Base-by-base conservation (phyloP, 2,888 invertebrate genomes). In the Drosophila helvetica region DNA sequence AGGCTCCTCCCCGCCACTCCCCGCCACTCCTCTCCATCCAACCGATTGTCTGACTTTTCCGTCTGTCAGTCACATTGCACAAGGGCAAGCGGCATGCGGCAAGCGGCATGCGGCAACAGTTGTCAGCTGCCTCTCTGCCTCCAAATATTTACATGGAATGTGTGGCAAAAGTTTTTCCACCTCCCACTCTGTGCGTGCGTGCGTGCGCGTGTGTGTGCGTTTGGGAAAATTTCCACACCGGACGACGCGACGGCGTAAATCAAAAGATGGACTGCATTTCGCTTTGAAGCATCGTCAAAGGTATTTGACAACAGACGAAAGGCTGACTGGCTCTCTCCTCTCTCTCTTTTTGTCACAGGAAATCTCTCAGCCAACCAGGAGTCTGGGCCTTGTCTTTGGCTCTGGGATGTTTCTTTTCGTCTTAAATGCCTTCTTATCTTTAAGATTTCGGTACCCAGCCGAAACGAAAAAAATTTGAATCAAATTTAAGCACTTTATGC, bases 111-210 rank as follows among this genome's bases (percentile, higher is more conserved):
- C 81, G 75, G 77, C 69, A 66, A 66, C 58, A 55, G 52, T 65
- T 57, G 61, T 59, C 62, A 48, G 43, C 47, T 50, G 42, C 53
- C 46, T 22, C 19, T 45, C 46, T 58, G 74, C 80, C 38, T 70
- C 62, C 66, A 82, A 77, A 86, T 82, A 82, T 86, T 80, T 83
- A 77, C 75, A 77, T 83, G 86, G 75, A 61, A 83, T 82, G 85
- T 50, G 74, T 61, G 42, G 65, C 54, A 43, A 47, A 48, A 67
- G 43, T 72, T 54, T 47, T 48, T 53, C 42, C 43, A 53, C 19
- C 50, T 46, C 42, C 42, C 47, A 52, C 52, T 27, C 22, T 22
- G 22, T 22, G 22, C 4, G 22, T 22, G 22, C 22, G 22, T 22
- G 0, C 22, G 22, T 22, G 5, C 22, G 22, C 5, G 22, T 22